Conservation (phyloP, 35 echinoderm and acorn worm genomes). For the Apostichopus californicus region DNA sequence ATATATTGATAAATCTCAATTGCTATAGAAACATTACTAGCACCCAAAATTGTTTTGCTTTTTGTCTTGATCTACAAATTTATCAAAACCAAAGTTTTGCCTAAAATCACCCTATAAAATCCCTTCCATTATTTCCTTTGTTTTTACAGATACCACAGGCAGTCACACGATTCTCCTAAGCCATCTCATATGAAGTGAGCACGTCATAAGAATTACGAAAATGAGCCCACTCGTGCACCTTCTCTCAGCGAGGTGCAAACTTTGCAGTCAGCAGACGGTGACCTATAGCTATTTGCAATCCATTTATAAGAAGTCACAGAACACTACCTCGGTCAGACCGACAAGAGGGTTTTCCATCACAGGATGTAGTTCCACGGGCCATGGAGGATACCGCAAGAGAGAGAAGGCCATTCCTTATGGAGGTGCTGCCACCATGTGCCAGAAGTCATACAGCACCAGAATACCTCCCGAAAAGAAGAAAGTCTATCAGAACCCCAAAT, state of each 20-base stretch:
- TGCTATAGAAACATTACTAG: no score
- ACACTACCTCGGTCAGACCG: not conserved
- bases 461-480: slow-evolving; percentile 39
- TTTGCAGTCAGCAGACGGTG: not conserved
- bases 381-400: not conserved
- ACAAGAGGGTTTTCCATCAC: not conserved
- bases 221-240: not conserved
- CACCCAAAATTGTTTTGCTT: no score
- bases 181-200: not conserved
- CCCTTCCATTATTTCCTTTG: not conserved
- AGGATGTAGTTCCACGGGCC: not conserved
- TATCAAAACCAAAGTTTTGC: no score
- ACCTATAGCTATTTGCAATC: slow-evolving; percentile 31
- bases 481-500: slow-evolving; percentile 55
- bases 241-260: not conserved
- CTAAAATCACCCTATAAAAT: no score
- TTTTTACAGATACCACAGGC: not conserved
- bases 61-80: no score
- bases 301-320: not conserved
- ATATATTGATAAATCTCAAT: no score
- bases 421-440: not conserved
- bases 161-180: not conserved
- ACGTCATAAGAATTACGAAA: not conserved
- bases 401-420: not conserved
- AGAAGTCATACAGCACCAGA: slow-evolving; percentile 4